Conservation (phyloP, 2,888 invertebrate genomes). For the Napeogenes inachia region DNA sequence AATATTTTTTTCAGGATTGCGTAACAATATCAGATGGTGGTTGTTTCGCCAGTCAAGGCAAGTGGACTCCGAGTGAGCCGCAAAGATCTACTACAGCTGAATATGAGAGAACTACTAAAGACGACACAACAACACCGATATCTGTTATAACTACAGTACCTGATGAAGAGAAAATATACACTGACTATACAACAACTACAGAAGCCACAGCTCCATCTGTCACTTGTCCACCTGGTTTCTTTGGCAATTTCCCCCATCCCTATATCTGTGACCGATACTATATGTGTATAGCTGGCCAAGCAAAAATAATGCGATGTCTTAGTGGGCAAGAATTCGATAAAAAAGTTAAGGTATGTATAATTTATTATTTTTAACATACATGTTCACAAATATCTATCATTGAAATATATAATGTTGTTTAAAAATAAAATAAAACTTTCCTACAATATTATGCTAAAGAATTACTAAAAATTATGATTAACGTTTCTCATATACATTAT, state of each 20-base stretch:
- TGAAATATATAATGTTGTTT: too few relatives aligned
- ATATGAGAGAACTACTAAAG: conserved; percentile 18
- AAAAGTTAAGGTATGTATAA: conserved; percentile 4
- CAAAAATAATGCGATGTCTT: conserved; percentile 13
- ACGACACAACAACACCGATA: conserved; percentile 13
- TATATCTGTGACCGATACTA: conserved; percentile 40
- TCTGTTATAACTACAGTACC: conserved; percentile 7
- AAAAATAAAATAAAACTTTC: too few relatives aligned
- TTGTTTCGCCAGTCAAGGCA: conserved; percentile 24
- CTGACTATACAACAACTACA: conserved; percentile 10
- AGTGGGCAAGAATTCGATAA: conserved; percentile 19
- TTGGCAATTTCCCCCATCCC: conserved; percentile 43
- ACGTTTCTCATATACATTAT: too few relatives aligned
- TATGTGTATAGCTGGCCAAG: conserved; percentile 37
- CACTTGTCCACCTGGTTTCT: conserved; percentile 35
- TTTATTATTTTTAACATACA: not conserved
- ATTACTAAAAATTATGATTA: too few relatives aligned
- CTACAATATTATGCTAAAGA: too few relatives aligned
- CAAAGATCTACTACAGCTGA: not conserved
- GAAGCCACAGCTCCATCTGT: conserved; percentile 19
- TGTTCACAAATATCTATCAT: not conserved
- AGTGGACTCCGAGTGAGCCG: conserved; percentile 13
- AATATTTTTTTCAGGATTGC: conserved; percentile 22
- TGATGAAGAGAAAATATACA: not conserved
- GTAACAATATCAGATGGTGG: conserved; percentile 28